Evolutionary conservation across 1,140 invertebrate genomes (phyloP).

Genomic region (Arctopsyche grandis): DNA sequence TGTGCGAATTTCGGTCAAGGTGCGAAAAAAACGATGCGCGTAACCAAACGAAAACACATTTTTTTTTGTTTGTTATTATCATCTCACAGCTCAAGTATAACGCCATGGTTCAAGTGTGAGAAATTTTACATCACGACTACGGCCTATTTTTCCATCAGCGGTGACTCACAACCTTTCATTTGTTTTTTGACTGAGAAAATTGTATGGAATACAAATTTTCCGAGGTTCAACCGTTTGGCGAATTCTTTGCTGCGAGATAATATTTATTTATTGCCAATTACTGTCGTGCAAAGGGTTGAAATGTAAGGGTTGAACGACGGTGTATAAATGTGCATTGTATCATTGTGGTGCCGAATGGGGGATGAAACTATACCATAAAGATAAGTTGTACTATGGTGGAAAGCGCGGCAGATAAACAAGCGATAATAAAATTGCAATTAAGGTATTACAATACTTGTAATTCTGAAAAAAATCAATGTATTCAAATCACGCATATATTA

Average conservation of each 20-base stretch:
- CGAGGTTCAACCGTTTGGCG: too few species aligned
- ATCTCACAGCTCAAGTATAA: background rate
- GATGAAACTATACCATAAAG: too few species aligned
- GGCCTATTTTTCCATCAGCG: conserved; percentile 11
- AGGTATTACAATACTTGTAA: too few species aligned
- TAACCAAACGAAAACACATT: background rate
- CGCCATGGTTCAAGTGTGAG: conserved; percentile 5
- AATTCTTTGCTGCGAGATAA: background rate
- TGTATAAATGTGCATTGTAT: background rate
- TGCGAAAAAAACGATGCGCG: background rate
- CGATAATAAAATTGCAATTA: too few species aligned
- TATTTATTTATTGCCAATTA: background rate
- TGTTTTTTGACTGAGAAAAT: too few species aligned
- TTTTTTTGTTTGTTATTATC: background rate
- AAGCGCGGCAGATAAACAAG: too few species aligned
- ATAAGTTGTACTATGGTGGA: too few species aligned
- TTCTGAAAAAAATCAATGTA: too few species aligned
- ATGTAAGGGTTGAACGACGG: background rate
- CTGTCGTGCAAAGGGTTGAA: background rate
- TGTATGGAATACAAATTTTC: too few species aligned
- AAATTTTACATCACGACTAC: background rate
- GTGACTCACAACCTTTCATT: background rate
- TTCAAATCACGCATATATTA: too few species aligned
- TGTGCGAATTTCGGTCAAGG: conserved; percentile 8
- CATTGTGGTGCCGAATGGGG: too few species aligned